phyloP scores from a whole-genome alignment of 2,113 vertebrate genomes.

The Cercopithecus mona region DNA sequence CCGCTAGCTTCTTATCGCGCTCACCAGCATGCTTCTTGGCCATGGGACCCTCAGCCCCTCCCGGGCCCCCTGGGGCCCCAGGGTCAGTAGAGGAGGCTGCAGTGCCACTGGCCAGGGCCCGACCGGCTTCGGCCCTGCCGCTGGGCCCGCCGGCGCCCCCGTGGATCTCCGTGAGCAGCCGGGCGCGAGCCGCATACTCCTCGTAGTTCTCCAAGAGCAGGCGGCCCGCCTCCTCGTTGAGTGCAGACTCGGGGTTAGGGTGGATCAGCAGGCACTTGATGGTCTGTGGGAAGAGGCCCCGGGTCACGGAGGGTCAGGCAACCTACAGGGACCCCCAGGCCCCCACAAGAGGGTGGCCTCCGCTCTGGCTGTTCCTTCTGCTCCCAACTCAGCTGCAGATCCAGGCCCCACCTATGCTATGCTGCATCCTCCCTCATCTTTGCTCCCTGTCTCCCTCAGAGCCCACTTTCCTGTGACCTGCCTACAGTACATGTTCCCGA shows the following conservation, averaged over 20 bases:
- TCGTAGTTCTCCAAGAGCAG: conserved; percentile 94
- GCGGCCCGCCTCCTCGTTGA: conserved; percentile 94
- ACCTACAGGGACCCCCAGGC: not conserved
- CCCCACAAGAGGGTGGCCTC: not conserved
- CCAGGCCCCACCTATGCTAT: not conserved
- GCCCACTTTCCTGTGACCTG: not conserved
- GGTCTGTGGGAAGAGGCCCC: conserved; percentile 82
- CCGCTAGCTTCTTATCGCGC: conserved; percentile 86
- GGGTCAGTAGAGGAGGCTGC: conserved; percentile 78
- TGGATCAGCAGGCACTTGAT: conserved; percentile 97
- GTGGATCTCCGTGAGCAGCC: conserved; percentile 93
- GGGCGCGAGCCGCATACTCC: conserved; percentile 92
- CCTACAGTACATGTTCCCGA: not conserved
- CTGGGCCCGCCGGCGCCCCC: conserved; percentile 81
- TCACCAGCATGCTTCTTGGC: conserved; percentile 96
- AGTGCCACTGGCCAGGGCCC: not conserved
- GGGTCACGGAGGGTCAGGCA: not conserved
- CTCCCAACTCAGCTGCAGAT: no score
- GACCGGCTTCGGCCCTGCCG: not conserved
- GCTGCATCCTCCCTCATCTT: not conserved
- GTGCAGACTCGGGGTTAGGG: conserved; percentile 93
- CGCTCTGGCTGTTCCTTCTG: not conserved
- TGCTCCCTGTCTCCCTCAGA: not conserved
- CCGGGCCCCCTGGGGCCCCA: conserved; percentile 74
- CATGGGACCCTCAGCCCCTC: conserved; percentile 85